These are phyloP conservation scores for Coptodon bakossiorum DNA, from an alignment of 2,113 vertebrate genomes.

Conservation along the genomic window DNA sequence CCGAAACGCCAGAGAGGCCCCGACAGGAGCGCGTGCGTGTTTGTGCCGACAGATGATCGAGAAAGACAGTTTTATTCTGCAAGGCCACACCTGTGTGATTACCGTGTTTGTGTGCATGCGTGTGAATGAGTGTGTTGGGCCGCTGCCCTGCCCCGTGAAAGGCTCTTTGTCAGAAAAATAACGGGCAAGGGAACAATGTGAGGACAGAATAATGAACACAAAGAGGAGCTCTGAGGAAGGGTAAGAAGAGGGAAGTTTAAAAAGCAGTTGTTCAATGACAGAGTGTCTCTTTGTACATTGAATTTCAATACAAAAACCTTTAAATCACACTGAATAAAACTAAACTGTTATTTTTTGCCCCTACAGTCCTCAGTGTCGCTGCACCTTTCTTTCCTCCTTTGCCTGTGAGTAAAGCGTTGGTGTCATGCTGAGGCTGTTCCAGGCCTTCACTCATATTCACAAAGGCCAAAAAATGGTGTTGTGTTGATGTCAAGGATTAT, in stretches of 20 bases:
- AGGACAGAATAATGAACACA: conserved; percentile 18
- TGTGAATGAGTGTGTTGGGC: background rate
- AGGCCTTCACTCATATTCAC: background rate
- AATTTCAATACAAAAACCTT: background rate
- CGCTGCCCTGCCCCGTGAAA: conserved; percentile 8
- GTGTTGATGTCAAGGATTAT: fast-evolving
- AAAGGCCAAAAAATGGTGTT: background rate
- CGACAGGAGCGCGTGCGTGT: background rate
- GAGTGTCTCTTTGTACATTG: background rate
- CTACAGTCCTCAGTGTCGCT: background rate
- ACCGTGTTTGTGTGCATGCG: background rate
- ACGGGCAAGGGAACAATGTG: conserved; percentile 26
- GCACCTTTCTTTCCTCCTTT: fast-evolving
- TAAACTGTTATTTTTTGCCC: background rate
- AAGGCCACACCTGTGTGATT: conserved; percentile 2
- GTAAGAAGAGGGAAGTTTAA: background rate
- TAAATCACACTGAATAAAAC: background rate
- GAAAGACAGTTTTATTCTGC: background rate
- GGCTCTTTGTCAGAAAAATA: conserved; percentile 31
- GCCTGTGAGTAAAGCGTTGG: background rate
- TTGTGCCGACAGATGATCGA: background rate
- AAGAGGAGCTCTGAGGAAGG: background rate
- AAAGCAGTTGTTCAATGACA: background rate
- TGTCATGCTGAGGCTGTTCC: background rate
- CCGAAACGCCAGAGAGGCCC: conserved; percentile 5